phyloP scores from a whole-genome alignment of 1,140 invertebrate species.

The Panulirus ornatus region DNA sequence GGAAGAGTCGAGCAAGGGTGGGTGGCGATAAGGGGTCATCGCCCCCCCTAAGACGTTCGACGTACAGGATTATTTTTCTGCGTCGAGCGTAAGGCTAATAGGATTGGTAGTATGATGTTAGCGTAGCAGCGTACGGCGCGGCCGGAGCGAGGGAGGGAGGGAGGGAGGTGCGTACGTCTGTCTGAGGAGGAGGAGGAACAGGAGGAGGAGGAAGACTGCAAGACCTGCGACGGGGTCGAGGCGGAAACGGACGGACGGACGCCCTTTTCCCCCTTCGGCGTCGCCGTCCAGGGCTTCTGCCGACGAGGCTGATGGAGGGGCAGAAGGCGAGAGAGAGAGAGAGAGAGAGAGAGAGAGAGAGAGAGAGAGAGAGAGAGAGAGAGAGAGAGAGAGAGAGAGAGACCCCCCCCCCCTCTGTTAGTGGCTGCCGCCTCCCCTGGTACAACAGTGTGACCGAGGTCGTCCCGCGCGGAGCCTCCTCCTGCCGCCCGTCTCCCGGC shows the following conservation, averaged over 20 bases:
- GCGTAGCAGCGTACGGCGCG: no score
- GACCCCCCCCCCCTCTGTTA: neutral
- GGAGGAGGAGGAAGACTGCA: neutral
- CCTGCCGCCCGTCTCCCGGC: slow-evolving; percentile 12
- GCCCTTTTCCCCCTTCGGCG: no score
- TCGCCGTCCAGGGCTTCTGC: neutral
- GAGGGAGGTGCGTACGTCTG: neutral
- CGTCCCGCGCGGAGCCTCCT: neutral
- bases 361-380: neutral
- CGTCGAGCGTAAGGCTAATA: neutral
- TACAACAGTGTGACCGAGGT: slow-evolving; percentile 12
- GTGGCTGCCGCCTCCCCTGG: neutral
- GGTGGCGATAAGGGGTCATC: neutral
- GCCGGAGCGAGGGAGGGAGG: neutral
- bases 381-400: neutral
- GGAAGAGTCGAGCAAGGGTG: neutral
- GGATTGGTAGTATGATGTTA: neutral
- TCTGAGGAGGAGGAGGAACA: neutral
- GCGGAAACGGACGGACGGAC: no score
- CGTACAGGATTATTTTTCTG: neutral
- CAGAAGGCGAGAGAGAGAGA: no score
- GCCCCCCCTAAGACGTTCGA: neutral
- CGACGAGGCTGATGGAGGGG: neutral
- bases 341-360: neutral
- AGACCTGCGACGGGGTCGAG: no score